Base-by-base conservation (phyloP, 2,797 vertebrate species). In the Sandelia bainsii region DNA sequence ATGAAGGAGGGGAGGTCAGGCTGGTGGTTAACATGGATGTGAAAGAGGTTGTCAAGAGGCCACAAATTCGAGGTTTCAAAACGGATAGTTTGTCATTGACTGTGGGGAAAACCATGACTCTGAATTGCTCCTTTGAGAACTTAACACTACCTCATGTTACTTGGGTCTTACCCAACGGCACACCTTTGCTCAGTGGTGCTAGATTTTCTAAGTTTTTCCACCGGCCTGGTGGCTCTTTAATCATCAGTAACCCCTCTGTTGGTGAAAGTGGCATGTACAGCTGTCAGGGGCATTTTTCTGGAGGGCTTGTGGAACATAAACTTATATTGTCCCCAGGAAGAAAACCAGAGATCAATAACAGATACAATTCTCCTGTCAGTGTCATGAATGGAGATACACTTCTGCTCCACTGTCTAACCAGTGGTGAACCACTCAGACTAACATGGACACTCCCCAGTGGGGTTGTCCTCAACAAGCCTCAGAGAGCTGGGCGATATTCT, bases 391-490 rank as follows among this genome's bases (percentile, higher is more conserved):
- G 97, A 0, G 96, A 97, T 73, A 94, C 81, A 22, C 84, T 99
- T 46, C 91, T 89, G 32, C 95, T 99, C 25, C 95, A 95, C 32
- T 99, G 98, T 66, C 6, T 84, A 8, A 88, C 93, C 1, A 92
- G 86, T 1, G 87, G 80, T 0, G 89, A 91, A 5, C 89, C 88
- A 0, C 56, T 50, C 0, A 94, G 70, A 13, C 76, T 96, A 6
- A 94, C 95, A 0, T 99, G 98, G 98, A 97, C 96, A 0, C 87
- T 99, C 8, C 97, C 98, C 60, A 96, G 53, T 8, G 96, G 97
- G 0, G 77, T 94, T 61, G 64, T 95, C 4, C 83, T 98, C 51
- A 95, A 94, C 69, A 89, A 90, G 1, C 93, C 95, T 0, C 96
- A 97, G 57, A 87, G 84, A 20, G 91, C 90, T 2, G 97, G 96